These are phyloP conservation scores for Flabesymbios commensalis DNA, from an alignment of 2,888 invertebrate species.

Conservation along the genomic window DNA sequence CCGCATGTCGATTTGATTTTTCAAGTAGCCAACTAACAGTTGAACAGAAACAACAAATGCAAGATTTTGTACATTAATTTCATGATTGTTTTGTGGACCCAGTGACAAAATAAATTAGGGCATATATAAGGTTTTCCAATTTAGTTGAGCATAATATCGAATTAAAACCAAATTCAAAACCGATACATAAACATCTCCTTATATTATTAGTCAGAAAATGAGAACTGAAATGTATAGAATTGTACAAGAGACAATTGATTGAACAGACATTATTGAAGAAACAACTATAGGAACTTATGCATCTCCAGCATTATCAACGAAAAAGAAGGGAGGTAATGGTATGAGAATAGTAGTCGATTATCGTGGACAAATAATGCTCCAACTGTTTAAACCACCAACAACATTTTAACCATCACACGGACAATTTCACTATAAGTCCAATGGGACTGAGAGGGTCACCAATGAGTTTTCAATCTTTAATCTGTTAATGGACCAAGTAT, in stretches of 20 bases:
- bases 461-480: background rate
- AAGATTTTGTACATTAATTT: background rate
- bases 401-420: background rate
- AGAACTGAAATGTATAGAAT: background rate
- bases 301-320: background rate
- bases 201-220: background rate
- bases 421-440: background rate
- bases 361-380: background rate
- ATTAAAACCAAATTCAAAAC: background rate
- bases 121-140: background rate
- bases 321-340: background rate
- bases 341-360: background rate
- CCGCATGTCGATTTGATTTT: background rate
- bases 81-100: no score
- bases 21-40: background rate
- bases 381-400: background rate
- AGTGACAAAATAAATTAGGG: no score
- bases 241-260: background rate
- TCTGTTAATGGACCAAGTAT: background rate
- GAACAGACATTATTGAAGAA: background rate
- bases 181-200: background rate
- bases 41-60: background rate
- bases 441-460: background rate
- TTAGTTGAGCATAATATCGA: background rate
- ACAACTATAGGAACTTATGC: background rate